Conservation (phyloP, 1,140 invertebrate species). For the Leptinotarsa undecemlineata region DNA sequence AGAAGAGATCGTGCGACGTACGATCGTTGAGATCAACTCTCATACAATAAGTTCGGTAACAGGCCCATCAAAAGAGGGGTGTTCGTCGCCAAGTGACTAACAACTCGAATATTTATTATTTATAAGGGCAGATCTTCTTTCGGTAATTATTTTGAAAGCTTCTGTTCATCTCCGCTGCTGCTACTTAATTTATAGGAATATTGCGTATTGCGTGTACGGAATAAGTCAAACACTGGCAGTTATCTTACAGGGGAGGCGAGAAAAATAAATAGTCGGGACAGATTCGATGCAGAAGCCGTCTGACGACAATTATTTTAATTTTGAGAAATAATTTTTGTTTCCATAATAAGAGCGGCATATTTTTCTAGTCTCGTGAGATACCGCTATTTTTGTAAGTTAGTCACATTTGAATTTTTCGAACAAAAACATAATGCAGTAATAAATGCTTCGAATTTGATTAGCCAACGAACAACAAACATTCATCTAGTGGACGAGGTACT, state of each 20-base stretch:
- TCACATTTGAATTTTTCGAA: too few species aligned
- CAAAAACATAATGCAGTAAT: too few species aligned
- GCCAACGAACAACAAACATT: too few species aligned
- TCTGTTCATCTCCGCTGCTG: slow-evolving; percentile 42
- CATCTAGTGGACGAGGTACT: too few species aligned
- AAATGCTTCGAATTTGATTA: too few species aligned
- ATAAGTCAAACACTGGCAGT: neutral
- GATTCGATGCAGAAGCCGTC: too few species aligned
- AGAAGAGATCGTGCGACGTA: slow-evolving; percentile 14
- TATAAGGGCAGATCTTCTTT: slow-evolving; percentile 43
- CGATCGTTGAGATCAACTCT: slow-evolving; percentile 12
- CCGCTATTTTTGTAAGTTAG: too few species aligned
- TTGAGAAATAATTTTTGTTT: too few species aligned
- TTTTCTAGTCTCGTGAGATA: too few species aligned
- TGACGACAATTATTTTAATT: too few species aligned
- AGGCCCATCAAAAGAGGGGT: slow-evolving; percentile 31
- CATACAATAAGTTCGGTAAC: slow-evolving; percentile 1
- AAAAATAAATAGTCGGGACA: neutral
- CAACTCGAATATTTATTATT: slow-evolving; percentile 48
- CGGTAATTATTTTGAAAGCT: slow-evolving; percentile 48
- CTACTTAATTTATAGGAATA: slow-evolving; percentile 44
- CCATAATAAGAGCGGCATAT: too few species aligned
- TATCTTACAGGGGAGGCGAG: neutral
- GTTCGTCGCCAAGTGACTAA: slow-evolving; percentile 45
- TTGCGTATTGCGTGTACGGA: slow-evolving; percentile 24